Evolutionary conservation across 1,140 invertebrate species (phyloP), one percentile per base, ranked within the genome.

Genomic region (Eulimnadia texana): DNA sequence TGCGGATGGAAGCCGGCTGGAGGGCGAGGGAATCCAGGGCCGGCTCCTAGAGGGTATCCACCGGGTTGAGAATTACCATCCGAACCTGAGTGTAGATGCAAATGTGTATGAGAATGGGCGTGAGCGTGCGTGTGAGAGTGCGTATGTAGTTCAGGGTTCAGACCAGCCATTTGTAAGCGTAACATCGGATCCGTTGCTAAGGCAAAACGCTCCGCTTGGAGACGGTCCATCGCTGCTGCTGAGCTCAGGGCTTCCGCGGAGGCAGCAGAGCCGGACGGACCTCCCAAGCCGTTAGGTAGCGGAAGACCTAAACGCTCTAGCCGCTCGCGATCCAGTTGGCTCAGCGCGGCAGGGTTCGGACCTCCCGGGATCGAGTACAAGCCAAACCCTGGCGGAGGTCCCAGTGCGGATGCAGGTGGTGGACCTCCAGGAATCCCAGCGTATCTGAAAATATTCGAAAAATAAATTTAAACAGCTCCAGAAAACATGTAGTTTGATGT

Each of bases 51-150:
- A 64, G 79, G 80, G 68, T 83, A 84, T n/a, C n/a, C n/a, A 66
- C 80, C 81, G 56, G 76, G 76, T 29, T 77, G 73, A 42, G 78
- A 77, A 65, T 78, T 77, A 75, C 83, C 82, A 72, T 88, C 85
- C 76, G 85, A 85, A 71, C 84, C 85, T 67, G 84, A 85, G 77
- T 89, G 87, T 70, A 90, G 80, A 78, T 93, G 78, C 28, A 74
- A 71, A 67, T 79, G 78, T 55, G 76, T 72, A 64, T 80, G 90
- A 68, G 89, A 87, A 77, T 93, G 90, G 67, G 87, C 86, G 74
- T 89, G 85, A 57, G 86, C 85, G 72, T 90, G 88, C 66, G 84
- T 84, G 71, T 87, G 85, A n/a, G n/a, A n/a, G n/a, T n/a, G n/a
- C n/a, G n/a, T n/a, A n/a, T n/a, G n/a, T 72, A 85, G 86, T 73